These are phyloP conservation scores for Scleropages formosus DNA, from an alignment of 2,797 vertebrate species.

Conservation along the genomic window DNA sequence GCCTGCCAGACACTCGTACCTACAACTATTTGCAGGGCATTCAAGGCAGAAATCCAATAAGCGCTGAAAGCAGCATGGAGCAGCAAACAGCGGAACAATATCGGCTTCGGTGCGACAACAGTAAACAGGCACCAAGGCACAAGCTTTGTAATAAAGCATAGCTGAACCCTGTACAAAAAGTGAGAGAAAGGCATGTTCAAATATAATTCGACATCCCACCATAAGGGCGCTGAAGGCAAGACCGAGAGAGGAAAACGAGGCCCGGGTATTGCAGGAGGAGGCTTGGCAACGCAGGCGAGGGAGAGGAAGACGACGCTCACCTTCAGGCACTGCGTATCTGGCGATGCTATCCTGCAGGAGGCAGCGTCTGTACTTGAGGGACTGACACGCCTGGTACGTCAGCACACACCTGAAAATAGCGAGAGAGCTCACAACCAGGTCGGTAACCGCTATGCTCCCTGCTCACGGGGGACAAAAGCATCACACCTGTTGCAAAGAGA, in stretches of 20 bases:
- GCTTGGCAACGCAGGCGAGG: background rate
- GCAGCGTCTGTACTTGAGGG: constrained; percentile 87
- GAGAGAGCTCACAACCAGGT: constrained; percentile 33
- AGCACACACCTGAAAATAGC: constrained; percentile 82
- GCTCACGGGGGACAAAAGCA: background rate
- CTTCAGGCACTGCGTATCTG: constrained; percentile 83
- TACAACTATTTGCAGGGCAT: constrained; percentile 10
- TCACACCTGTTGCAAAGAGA: constrained; percentile 41
- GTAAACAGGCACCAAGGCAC: background rate
- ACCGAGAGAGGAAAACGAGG: background rate
- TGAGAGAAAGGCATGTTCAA: background rate
- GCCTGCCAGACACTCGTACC: background rate
- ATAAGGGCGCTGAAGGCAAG: background rate
- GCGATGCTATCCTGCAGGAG: constrained; percentile 91
- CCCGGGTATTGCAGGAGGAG: background rate
- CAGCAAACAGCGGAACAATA: background rate
- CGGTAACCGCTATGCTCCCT: background rate
- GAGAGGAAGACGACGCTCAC: constrained; percentile 62
- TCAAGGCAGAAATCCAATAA: constrained; percentile 1
- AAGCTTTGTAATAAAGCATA: background rate
- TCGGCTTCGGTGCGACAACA: background rate
- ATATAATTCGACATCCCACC: no score
- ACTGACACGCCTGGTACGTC: constrained; percentile 94
- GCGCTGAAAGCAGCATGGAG: background rate
- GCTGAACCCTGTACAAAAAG: background rate